Conservation (phyloP, 2,797 vertebrate genomes). For the Peromyscus melanophrys region DNA sequence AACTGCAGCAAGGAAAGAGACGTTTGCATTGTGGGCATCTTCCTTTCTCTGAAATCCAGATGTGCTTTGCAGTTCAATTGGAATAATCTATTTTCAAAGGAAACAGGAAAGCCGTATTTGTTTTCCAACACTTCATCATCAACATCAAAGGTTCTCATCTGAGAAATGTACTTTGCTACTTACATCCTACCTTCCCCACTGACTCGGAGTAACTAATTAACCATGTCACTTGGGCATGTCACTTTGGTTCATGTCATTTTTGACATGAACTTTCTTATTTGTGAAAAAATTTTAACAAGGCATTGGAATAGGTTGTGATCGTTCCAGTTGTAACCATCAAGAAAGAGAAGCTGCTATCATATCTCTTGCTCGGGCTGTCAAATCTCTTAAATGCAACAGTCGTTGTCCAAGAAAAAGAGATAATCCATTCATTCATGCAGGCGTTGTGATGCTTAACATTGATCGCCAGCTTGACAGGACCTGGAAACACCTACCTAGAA, state of each 20-base stretch:
- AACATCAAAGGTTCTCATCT: conserved; percentile 47
- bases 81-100: conserved; percentile 50
- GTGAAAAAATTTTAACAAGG: background rate
- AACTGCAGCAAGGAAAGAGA: background rate
- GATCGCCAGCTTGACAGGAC: background rate
- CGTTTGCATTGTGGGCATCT: background rate
- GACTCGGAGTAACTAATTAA: conserved; percentile 36
- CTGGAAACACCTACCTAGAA: background rate
- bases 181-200: background rate
- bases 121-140: conserved; percentile 53
- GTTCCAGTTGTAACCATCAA: conserved; percentile 39
- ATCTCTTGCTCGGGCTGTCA: background rate
- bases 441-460: background rate
- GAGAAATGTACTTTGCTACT: background rate
- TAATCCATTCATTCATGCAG: background rate
- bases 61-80: conserved; percentile 57
- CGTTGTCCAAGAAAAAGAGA: conserved; percentile 5
- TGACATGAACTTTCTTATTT: conserved; percentile 49
- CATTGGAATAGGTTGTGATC: background rate
- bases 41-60: background rate
- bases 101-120: conserved; percentile 54
- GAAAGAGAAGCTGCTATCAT: background rate
- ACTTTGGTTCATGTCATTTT: conserved; percentile 7
- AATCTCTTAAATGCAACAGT: background rate
- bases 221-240: background rate